Evolutionary conservation across 2,888 invertebrate genomes (phyloP), one percentile per base, ranked within the genome.

Genomic region (Epinotia ramella): DNA sequence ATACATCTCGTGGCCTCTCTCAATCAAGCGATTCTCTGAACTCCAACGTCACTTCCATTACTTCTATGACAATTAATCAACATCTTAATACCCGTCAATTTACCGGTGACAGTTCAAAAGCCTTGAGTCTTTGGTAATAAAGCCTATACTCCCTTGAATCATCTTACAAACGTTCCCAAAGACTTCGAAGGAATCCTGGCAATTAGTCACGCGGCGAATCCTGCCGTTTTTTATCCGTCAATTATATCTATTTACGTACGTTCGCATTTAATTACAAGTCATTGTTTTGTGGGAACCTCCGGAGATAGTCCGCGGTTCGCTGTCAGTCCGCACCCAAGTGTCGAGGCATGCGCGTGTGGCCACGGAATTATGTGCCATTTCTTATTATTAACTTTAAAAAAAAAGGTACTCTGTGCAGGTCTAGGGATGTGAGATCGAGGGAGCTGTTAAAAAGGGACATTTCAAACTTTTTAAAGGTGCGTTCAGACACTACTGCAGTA

Each of bases 241-340:
- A 72, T 76, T 76, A 76, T 67, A 67, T 76, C 76, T 76, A 76
- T 76, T 76, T 67, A 18, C 56, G 66, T 76, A 65, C 40, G 9
- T 9, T 40, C 40, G 9, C 40, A 24, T 76, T 76, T 72, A 67
- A 76, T 76, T 76, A 62, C 44, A 16, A 24, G 20, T 49, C 64
- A 74, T 76, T 76, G 76, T 76, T 53, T 64, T 72, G 76, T 76
- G 76, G 76, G 76, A 76, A 76, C 75, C 63, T 57, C 63, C 49
- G 28, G 69, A 60, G 69, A 71, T 71, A 57, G 68, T 67, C n/a
- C 24, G 65, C 12, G 59, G 28, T 62, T n/a, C n/a, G 18, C 18
- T 5, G 59, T 60, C 76, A 76, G 76, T 76, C 44, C 71, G 11
- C 24, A 7, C 24, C 44, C n/a, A 12, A 16, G 53, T 40, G 59